Evolutionary conservation across 2,797 vertebrate species (phyloP).

Genomic region (Schizopygopsis malacanthus): DNA sequence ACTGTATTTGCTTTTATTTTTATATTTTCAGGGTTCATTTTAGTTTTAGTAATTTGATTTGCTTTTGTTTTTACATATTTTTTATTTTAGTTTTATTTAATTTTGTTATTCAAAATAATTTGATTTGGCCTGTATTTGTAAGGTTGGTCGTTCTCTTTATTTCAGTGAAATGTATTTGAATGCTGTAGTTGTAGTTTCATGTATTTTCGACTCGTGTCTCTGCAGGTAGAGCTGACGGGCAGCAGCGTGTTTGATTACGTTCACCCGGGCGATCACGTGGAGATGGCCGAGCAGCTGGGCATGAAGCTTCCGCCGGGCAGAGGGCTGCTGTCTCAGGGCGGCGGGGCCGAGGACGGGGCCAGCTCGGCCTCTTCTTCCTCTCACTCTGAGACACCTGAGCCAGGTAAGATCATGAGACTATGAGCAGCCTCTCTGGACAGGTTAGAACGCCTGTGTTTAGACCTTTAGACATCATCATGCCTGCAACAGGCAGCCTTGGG

Average conservation of each 20-base stretch:
- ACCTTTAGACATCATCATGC: not conserved
- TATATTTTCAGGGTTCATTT: not conserved
- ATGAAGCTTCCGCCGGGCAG: slow-evolving; percentile 97
- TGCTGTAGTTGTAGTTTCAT: not conserved
- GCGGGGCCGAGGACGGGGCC: slow-evolving; percentile 87
- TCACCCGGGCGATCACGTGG: slow-evolving; percentile 97
- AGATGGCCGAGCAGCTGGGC: slow-evolving; percentile 98
- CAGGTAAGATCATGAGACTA: slow-evolving; percentile 83
- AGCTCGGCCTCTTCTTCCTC: slow-evolving; percentile 97
- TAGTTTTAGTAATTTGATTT: not conserved
- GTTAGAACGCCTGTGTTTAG: not conserved
- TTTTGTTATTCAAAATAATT: not conserved
- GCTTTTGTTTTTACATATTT: not conserved
- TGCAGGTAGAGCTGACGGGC: slow-evolving; percentile 97
- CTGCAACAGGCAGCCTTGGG: not conserved
- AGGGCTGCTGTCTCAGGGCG: slow-evolving; percentile 90
- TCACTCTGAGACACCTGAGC: slow-evolving; percentile 95
- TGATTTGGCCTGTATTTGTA: not conserved
- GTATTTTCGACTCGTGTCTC: not conserved
- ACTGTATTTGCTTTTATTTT: not conserved
- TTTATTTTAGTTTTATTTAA: not conserved
- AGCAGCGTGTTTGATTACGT: slow-evolving; percentile 98
- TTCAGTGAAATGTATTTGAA: not conserved
- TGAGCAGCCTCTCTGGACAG: not conserved
- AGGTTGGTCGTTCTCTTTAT: not conserved